Evolutionary conservation across 2,113 vertebrate species (phyloP).

Genomic region (Heterochromis multidens): DNA sequence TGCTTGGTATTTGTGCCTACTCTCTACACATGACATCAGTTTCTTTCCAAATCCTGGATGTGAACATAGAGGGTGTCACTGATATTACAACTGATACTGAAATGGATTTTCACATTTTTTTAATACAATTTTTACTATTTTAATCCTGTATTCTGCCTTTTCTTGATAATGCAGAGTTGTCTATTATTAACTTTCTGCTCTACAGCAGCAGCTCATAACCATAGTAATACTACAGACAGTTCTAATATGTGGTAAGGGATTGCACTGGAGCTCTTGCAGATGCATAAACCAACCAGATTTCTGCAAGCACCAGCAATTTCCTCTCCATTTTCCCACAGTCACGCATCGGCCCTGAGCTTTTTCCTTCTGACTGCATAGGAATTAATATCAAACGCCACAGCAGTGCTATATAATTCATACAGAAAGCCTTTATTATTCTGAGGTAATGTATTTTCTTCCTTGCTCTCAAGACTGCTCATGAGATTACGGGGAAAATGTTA

Average conservation of each 20-base stretch:
- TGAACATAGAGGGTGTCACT: not conserved
- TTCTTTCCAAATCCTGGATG: not conserved
- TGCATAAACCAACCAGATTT: conserved; percentile 28
- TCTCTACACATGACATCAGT: not conserved
- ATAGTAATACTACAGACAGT: not conserved
- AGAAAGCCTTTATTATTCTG: conserved; percentile 41
- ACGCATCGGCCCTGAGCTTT: not conserved
- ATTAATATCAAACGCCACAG: conserved; percentile 41
- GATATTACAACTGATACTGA: not conserved
- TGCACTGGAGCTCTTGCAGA: not conserved
- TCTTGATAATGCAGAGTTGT: not conserved
- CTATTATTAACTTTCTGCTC: not conserved
- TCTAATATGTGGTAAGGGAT: not conserved
- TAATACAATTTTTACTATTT: not conserved
- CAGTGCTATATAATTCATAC: conserved; percentile 51
- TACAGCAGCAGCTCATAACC: not conserved
- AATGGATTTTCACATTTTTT: not conserved
- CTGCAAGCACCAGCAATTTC: conserved; percentile 37
- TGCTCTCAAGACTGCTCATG: not conserved
- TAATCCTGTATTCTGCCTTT: not conserved
- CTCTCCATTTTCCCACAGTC: conserved; percentile 20
- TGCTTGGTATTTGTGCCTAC: not conserved
- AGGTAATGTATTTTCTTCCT: conserved; percentile 26
- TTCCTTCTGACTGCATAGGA: not conserved
- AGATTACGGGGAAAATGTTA: conserved; percentile 9